Percentiles rank a stretch among this genome's conserved stretches.
These are phyloP conservation scores for Okapia johnstoni DNA, from an alignment of 2,113 vertebrate genomes.

Conservation along the genomic window DNA sequence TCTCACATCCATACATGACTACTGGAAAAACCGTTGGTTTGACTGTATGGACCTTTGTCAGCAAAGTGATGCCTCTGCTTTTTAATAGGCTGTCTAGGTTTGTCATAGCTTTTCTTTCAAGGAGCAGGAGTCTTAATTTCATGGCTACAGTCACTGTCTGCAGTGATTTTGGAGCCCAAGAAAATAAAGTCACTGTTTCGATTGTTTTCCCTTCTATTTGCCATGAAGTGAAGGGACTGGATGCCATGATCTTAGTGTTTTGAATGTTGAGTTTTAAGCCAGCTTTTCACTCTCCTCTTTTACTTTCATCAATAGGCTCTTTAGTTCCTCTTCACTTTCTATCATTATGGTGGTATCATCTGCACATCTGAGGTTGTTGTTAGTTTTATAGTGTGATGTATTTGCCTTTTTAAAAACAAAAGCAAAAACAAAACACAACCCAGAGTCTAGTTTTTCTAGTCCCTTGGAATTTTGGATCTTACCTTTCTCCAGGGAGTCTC, in stretches of 20 bases:
- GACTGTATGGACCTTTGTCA: not conserved
- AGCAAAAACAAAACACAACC: not conserved
- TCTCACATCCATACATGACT: not conserved
- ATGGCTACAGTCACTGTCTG: not conserved
- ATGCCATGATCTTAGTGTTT: not conserved
- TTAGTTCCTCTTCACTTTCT: not conserved
- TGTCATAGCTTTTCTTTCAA: not conserved
- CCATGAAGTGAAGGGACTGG: not conserved
- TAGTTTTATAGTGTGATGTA: not conserved
- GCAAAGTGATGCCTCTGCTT: not conserved
- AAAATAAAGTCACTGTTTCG: not conserved
- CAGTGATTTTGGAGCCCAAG: not conserved
- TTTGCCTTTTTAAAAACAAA: not conserved
- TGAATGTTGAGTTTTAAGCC: not conserved
- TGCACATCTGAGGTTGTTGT: not conserved
- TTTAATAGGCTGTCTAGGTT: not conserved
- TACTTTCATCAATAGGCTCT: not conserved
- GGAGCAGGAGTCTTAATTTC: not conserved
- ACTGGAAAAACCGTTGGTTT: not conserved
- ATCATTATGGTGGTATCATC: not conserved
- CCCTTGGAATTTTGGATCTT: not conserved
- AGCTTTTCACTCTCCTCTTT: not conserved
- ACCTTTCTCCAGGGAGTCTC: not conserved
- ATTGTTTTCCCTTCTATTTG: not conserved
- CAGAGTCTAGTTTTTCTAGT: not conserved